phyloP scores from a whole-genome alignment of 2,113 vertebrate genomes.

The Nyctereutes procyonoides region DNA sequence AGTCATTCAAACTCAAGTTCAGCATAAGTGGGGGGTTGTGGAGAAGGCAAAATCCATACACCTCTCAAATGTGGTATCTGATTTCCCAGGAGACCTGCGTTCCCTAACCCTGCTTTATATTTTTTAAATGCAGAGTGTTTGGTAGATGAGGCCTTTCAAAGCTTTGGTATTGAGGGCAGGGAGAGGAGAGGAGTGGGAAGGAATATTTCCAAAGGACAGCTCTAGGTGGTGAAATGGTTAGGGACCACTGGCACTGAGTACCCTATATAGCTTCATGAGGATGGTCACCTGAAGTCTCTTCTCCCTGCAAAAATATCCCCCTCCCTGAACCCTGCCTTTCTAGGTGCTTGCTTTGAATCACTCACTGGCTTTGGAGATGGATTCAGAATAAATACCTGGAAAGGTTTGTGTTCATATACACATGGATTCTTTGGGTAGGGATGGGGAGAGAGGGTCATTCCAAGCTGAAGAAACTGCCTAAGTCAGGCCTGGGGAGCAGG shows the following conservation, averaged over 20 bases:
- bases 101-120: constrained; percentile 46
- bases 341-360: not conserved
- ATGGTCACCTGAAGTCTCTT: not conserved
- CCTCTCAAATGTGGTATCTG: constrained; percentile 46
- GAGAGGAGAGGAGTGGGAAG: not conserved
- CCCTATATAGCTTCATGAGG: not conserved
- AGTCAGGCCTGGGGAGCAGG: not conserved
- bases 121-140: constrained; percentile 52
- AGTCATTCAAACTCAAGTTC: constrained; percentile 63
- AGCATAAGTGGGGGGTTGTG: not conserved
- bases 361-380: not conserved
- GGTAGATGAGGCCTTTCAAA: constrained; percentile 42
- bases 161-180: not conserved
- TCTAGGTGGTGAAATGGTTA: not conserved
- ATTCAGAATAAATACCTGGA: constrained; percentile 16
- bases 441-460: not conserved
- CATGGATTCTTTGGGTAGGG: not conserved
- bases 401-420: not conserved
- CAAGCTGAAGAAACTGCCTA: not conserved
- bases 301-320: too few species aligned
- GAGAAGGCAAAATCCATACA: constrained; percentile 35
- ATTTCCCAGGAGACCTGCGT: constrained; percentile 49
- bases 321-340: not conserved
- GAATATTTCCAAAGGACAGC: constrained; percentile 1
- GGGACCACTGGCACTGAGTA: not conserved